Evolutionary conservation across 2,888 invertebrate genomes (phyloP).

Genomic region (Thumatha senex): DNA sequence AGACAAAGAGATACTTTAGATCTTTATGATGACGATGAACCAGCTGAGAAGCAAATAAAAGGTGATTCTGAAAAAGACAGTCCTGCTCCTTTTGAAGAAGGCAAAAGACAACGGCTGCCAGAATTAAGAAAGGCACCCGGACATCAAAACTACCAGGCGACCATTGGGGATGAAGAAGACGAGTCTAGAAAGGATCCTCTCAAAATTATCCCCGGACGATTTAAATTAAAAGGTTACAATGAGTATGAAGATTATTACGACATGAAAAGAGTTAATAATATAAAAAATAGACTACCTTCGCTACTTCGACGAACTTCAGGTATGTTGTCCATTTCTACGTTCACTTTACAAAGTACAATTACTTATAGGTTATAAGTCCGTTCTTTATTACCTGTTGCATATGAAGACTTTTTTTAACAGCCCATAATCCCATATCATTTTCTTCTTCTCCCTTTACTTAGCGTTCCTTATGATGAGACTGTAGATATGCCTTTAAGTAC

Average conservation of each 20-base stretch:
- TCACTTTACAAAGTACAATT: not conserved
- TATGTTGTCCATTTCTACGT: conserved; percentile 25
- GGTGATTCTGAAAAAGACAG: conserved; percentile 1
- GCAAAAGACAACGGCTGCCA: not conserved
- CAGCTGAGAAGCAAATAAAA: conserved; percentile 12
- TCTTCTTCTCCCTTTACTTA: too few relatives aligned
- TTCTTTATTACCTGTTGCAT: too few relatives aligned
- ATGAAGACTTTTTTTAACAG: too few relatives aligned
- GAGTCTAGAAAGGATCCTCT: conserved; percentile 3
- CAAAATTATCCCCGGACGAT: conserved; percentile 2
- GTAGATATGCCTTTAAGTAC: too few relatives aligned
- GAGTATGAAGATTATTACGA: conserved; percentile 65
- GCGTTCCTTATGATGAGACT: too few relatives aligned
- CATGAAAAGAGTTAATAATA: conserved; percentile 57
- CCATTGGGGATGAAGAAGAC: conserved; percentile 13
- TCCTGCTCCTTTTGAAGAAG: not conserved
- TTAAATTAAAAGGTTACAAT: conserved; percentile 27
- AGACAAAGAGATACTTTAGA: conserved; percentile 14
- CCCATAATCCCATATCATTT: too few relatives aligned
- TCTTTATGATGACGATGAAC: conserved; percentile 25
- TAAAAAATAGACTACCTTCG: conserved; percentile 56
- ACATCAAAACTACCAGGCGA: not conserved
- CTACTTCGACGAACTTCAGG: conserved; percentile 54
- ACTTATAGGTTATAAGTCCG: too few relatives aligned
- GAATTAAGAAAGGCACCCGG: not conserved